Percentiles rank a stretch among this genome's conserved stretches.
Evolutionary conservation across 2,113 vertebrate genomes (phyloP).

Genomic region (Chaetops frenatus): DNA sequence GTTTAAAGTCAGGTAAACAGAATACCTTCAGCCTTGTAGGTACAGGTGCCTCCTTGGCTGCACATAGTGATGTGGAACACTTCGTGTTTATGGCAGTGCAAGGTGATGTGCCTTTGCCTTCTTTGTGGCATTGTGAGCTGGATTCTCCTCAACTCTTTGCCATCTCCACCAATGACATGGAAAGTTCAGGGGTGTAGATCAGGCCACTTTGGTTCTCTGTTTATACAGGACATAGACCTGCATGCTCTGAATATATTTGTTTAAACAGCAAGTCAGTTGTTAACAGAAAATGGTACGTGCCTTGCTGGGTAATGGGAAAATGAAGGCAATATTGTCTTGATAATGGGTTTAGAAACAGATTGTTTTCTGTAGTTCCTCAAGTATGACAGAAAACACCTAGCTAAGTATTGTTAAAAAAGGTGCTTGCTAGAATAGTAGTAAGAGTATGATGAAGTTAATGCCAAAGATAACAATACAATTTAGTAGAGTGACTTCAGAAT

Average conservation of each 20-base stretch:
- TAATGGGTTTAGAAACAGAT: not conserved
- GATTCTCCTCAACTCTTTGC: not conserved
- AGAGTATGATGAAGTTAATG: not conserved
- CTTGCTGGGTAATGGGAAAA: not conserved
- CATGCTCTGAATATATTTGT: not conserved
- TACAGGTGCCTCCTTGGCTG: not conserved
- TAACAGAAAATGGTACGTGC: not conserved
- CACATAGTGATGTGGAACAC: accelerated
- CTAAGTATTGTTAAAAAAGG: not conserved
- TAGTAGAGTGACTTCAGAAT: not conserved
- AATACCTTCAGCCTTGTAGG: not conserved
- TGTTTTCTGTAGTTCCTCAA: not conserved
- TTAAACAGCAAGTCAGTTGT: not conserved
- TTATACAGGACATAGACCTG: not conserved
- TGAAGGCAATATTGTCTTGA: not conserved
- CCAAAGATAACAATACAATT: not conserved
- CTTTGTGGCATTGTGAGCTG: accelerated
- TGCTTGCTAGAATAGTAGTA: not conserved
- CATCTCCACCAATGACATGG: accelerated
- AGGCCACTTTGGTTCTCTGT: not conserved
- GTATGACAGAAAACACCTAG: not conserved
- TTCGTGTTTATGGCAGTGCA: not conserved
- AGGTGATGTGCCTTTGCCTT: accelerated
- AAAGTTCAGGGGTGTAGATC: not conserved
- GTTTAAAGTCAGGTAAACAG: not conserved